Evolutionary conservation across 2,113 vertebrate genomes (phyloP), one percentile per base, ranked within the genome.

Genomic region (Xiphophorus maculatus): DNA sequence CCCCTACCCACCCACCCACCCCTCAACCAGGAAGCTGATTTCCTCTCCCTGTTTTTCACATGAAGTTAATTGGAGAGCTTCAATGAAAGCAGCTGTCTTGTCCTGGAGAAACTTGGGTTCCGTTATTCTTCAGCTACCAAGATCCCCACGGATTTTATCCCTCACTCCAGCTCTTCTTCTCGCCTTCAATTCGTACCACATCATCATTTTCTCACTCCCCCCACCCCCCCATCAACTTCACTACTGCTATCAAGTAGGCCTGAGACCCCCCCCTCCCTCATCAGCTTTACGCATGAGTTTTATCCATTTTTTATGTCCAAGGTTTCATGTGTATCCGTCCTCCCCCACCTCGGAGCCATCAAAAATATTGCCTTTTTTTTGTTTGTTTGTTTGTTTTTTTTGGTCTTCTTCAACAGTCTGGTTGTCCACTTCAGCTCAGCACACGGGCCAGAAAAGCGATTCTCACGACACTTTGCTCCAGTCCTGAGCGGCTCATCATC

Each of bases 11-110:
- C 40, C 40, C 40, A 62, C 77, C 80, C 68, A 61, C 83, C 75
- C 44, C 84, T 51, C 42, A 80, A 90, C 90, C 90, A 93, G 93
- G 92, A 94, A 92, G 92, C 89, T 87, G 87, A 88, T 93, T 92
- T 93, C 93, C 92, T 92, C 88, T 87, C 89, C 90, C 72, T 83
- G 66, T 74, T 85, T 87, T 88, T 94, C 87, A 92, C 90, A 90
- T 93, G 84, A 93, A 94, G 63, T 90, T 91, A 90, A 92, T 92
- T 90, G 86, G 85, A 89, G 82, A 75, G 84, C 63, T 80, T 87
- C 69, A 83, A 88, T 88, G 84, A 81, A 78, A 84, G 84, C 81
- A 88, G 87, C 84, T 77, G 66, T 85, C 82, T 85, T 61, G 62
- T 86, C 80, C 84, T 63, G 13, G 73, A 83, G 35, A 87, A 86